Evolutionary conservation across 1,140 invertebrate genomes (phyloP).

Genomic region (Cardiocondyla obscurior): DNA sequence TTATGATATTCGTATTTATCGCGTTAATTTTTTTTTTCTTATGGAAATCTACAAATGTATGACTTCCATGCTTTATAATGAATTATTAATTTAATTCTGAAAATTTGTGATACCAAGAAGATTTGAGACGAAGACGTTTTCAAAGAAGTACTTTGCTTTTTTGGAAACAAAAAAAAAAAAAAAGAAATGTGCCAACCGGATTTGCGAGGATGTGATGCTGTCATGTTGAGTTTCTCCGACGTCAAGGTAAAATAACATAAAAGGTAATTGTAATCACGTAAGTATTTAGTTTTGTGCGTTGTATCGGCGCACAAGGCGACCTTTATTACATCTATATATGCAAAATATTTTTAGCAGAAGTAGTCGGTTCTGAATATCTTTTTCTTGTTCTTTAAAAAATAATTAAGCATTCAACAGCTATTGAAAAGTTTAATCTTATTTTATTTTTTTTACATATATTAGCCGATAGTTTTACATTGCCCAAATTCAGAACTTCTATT

Average conservation of each 20-base stretch:
- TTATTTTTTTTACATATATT: background rate
- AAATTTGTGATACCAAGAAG: background rate
- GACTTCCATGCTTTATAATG: background rate
- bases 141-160: conserved; percentile 37
- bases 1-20: background rate
- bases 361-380: conserved; percentile 11
- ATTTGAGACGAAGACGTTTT: background rate
- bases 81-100: background rate
- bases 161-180: no score
- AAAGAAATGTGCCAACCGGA: background rate
- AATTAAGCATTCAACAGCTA: background rate
- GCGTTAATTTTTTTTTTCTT: background rate
- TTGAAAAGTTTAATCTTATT: background rate
- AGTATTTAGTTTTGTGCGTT: conserved; percentile 82
- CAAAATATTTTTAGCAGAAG: conserved; percentile 44
- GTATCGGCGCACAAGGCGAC: conserved; percentile 80
- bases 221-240: background rate
- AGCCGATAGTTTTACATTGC: background rate
- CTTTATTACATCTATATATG: conserved; percentile 62
- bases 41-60: background rate
- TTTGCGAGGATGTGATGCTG: conserved; percentile 50
- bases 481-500: conserved; percentile 30
- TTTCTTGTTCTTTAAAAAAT: background rate
- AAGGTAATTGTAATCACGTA: conserved; percentile 69
- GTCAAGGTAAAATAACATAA: conserved; percentile 38